Evolutionary conservation across 2,888 invertebrate species (phyloP).

Genomic region (Sipunculus nudus): DNA sequence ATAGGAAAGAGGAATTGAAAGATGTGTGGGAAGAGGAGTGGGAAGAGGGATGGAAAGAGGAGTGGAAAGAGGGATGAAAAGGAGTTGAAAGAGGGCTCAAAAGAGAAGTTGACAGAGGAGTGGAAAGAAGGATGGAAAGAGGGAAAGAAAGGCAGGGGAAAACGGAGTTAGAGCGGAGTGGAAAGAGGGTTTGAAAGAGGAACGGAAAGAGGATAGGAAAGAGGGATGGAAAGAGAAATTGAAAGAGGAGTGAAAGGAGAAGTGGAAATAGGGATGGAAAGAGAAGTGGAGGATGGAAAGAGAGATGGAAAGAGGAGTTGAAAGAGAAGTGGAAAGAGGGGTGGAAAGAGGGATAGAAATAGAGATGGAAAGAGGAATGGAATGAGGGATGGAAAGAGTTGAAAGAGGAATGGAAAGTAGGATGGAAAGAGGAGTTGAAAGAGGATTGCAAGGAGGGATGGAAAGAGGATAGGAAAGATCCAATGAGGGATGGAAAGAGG

Average conservation of each 20-base stretch:
- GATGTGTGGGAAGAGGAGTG: too few species aligned
- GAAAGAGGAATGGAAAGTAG: too few species aligned
- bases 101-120: too few species aligned
- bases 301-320: not conserved
- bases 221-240: constrained; percentile 2
- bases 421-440: constrained; percentile 6
- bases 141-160: too few species aligned
- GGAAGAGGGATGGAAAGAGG: not conserved
- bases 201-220: too few species aligned
- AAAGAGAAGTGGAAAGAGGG: not conserved
- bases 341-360: not conserved
- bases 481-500: too few species aligned
- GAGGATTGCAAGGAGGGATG: not conserved
- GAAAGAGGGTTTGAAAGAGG: too few species aligned
- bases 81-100: too few species aligned
- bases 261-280: not conserved
- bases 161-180: too few species aligned
- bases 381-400: not conserved
- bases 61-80: not conserved
- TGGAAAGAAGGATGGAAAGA: too few species aligned
- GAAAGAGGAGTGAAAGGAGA: not conserved
- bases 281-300: constrained; percentile 7
- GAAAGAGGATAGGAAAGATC: not conserved
- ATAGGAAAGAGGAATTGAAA: not conserved
- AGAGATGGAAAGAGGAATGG: not conserved